Conservation (phyloP, 2,888 invertebrate genomes). For the Campoletis raptor region DNA sequence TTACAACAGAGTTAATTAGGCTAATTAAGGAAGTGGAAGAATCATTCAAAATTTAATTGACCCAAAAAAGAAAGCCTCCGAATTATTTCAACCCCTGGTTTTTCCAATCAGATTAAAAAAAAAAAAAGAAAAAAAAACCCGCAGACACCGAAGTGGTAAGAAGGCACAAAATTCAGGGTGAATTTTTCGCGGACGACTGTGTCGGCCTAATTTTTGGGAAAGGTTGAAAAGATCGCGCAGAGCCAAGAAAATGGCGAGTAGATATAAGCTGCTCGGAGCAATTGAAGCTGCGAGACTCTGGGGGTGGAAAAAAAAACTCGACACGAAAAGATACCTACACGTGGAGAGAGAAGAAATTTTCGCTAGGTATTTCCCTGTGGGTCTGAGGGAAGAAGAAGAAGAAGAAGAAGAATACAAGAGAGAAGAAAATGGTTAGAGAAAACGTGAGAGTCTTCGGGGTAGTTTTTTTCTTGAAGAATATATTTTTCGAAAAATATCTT, state of each 20-base stretch:
- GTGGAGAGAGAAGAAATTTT: slow-evolving; percentile 10
- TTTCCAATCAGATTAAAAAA: not conserved
- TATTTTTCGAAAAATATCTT: not conserved
- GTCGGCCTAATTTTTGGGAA: slow-evolving; percentile 58
- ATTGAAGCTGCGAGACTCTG: slow-evolving; percentile 49
- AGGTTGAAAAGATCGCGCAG: slow-evolving; percentile 46
- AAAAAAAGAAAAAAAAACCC: not conserved
- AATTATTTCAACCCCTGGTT: not conserved
- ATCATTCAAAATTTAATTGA: not conserved
- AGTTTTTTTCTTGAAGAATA: not conserved
- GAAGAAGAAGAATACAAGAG: not conserved
- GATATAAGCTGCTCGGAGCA: slow-evolving; percentile 57
- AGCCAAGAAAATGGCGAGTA: slow-evolving; percentile 12
- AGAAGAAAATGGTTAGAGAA: slow-evolving; percentile 36
- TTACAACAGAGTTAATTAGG: not conserved
- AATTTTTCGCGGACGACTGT: slow-evolving; percentile 33
- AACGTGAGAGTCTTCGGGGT: not conserved
- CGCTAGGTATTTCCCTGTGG: slow-evolving; percentile 50
- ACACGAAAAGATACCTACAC: not conserved
- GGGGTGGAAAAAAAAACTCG: not conserved
- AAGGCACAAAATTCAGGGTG: slow-evolving; percentile 16
- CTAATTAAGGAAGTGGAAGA: not conserved
- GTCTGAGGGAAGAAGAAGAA: slow-evolving; percentile 7
- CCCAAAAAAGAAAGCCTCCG: not conserved
- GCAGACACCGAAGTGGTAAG: not conserved